A percentile compares a stretch with the other conserved stretches of the same genome.
phyloP scores from a whole-genome alignment of 2,888 invertebrate genomes.

The Meteorus cinctellus region DNA sequence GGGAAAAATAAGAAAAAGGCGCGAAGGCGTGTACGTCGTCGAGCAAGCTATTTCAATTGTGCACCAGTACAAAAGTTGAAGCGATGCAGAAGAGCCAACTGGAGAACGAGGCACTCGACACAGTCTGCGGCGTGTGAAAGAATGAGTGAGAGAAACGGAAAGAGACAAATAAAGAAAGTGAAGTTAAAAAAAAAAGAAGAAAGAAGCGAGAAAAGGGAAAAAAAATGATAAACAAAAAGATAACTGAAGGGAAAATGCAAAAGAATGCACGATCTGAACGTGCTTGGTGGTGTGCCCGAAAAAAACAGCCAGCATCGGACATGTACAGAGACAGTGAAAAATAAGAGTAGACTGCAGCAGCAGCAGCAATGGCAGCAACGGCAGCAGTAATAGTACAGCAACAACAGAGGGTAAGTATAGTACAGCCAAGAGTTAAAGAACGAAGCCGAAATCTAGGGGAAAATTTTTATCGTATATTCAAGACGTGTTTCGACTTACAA shows the following conservation, averaged over 20 bases:
- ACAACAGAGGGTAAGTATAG: background rate
- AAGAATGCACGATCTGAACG: slow-evolving; percentile 25
- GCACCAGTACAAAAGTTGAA: slow-evolving; percentile 34
- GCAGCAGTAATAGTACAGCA: slow-evolving; percentile 22
- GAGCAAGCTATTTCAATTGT: slow-evolving; percentile 42
- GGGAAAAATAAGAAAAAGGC: background rate
- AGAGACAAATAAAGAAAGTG: slow-evolving; percentile 50
- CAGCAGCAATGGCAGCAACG: slow-evolving; percentile 34
- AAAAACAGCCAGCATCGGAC: slow-evolving; percentile 25
- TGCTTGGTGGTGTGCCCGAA: slow-evolving; percentile 37
- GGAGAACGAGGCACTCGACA: slow-evolving; percentile 58
- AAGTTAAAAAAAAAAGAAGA: slow-evolving; percentile 25
- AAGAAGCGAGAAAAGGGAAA: slow-evolving; percentile 24
- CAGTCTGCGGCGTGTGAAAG: slow-evolving; percentile 53
- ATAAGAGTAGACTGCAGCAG: slow-evolving; percentile 21
- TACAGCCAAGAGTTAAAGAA: slow-evolving; percentile 46
- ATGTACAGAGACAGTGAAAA: slow-evolving; percentile 22
- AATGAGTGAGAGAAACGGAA: slow-evolving; percentile 72
- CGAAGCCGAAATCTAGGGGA: slow-evolving; percentile 62
- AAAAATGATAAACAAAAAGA: slow-evolving; percentile 28
- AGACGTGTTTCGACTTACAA: slow-evolving; percentile 68
- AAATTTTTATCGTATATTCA: slow-evolving; percentile 71
- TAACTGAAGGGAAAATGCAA: slow-evolving; percentile 19
- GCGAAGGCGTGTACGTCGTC: slow-evolving; percentile 25
- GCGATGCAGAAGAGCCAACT: slow-evolving; percentile 38